phyloP scores from a whole-genome alignment of 2,113 vertebrate species.

The Cyphomyrus plagiostoma region DNA sequence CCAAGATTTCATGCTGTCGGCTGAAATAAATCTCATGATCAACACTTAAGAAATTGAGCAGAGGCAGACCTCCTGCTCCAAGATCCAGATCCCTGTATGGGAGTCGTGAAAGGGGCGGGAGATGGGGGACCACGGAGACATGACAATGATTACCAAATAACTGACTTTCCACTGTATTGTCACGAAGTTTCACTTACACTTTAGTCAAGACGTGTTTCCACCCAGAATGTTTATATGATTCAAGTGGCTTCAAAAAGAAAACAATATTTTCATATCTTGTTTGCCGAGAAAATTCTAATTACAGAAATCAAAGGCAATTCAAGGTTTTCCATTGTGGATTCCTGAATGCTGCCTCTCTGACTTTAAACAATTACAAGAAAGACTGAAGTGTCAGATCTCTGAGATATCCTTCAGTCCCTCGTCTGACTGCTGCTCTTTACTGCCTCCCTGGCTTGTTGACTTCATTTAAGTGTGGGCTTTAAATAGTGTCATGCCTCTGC shows the following conservation, averaged over 20 bases:
- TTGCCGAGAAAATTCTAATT: constrained; percentile 7
- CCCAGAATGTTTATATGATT: neutral
- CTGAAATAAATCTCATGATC: constrained; percentile 10
- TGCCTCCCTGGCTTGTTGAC: neutral
- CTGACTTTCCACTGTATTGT: neutral
- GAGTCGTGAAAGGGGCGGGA: neutral
- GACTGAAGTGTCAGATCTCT: neutral
- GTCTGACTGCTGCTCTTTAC: neutral
- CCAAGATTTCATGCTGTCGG: neutral
- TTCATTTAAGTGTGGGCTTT: neutral
- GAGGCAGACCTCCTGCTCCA: neutral
- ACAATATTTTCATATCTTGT: neutral
- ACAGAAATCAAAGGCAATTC: neutral
- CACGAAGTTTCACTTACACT: neutral
- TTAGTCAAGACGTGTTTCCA: neutral
- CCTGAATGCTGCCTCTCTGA: neutral
- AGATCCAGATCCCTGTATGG: neutral
- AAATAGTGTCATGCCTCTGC: neutral
- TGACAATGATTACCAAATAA: neutral
- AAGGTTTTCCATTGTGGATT: constrained; percentile 7
- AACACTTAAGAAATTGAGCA: neutral
- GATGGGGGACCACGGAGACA: neutral
- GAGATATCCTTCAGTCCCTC: neutral
- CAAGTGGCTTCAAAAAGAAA: neutral
- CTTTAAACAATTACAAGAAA: neutral